phyloP scores from a whole-genome alignment of 2,797 vertebrate genomes.

The Sarcoramphus papa region DNA sequence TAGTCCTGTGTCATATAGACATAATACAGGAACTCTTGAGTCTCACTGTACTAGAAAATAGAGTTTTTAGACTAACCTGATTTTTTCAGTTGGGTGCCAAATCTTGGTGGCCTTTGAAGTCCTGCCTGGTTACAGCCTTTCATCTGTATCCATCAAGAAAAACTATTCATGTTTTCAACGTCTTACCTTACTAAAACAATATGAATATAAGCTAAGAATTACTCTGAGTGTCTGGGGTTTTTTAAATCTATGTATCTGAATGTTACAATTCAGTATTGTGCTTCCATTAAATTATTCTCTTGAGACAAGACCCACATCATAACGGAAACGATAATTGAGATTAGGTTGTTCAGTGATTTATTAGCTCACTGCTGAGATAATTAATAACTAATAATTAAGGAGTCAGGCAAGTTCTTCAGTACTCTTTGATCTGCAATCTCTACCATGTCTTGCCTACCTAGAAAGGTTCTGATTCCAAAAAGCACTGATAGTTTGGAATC shows the following conservation, averaged over 20 bases:
- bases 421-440: neutral
- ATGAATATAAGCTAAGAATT: neutral
- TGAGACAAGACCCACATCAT: neutral
- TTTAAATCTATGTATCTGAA: neutral
- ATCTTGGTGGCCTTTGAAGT: neutral
- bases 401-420: neutral
- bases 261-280: neutral
- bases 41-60: neutral
- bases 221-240: neutral
- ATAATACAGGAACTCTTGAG: neutral
- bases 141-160: neutral
- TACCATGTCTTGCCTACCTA: neutral
- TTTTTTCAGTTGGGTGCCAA: neutral
- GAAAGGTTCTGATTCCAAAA: neutral
- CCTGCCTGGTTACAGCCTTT: neutral
- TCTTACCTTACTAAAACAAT: neutral
- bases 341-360: neutral
- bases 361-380: neutral
- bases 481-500: neutral
- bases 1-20: neutral
- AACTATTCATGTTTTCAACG: neutral
- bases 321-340: neutral
- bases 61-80: neutral
- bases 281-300: neutral
- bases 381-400: neutral